These are phyloP conservation scores for Drosophila emarginata DNA, from an alignment of 2,888 invertebrate species.

Conservation along the genomic window DNA sequence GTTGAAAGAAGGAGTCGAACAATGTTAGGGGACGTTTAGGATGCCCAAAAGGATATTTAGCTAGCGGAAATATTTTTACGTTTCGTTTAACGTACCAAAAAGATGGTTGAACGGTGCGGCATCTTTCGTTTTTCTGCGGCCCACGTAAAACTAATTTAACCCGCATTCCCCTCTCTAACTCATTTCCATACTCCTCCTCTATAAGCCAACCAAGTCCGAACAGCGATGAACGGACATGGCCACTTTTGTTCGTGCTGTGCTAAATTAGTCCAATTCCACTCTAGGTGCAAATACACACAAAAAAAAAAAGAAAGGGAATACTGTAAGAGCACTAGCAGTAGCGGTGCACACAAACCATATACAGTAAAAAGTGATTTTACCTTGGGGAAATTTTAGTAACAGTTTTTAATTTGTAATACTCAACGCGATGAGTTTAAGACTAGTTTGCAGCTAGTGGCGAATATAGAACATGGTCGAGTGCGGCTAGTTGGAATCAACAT, in stretches of 20 bases:
- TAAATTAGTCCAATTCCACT: constrained; percentile 70
- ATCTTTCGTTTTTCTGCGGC: constrained; percentile 43
- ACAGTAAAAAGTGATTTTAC: constrained; percentile 70
- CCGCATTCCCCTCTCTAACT: constrained; percentile 55
- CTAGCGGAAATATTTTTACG: constrained; percentile 81
- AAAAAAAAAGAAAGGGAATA: constrained; percentile 19
- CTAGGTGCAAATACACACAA: constrained; percentile 24
- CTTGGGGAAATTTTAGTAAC: constrained; percentile 74
- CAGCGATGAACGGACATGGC: constrained; percentile 59
- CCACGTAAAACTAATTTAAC: constrained; percentile 77
- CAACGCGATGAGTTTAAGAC: constrained; percentile 60
- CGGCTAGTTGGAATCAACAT: background rate
- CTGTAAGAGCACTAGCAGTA: constrained; percentile 22
- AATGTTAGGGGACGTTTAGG: constrained; percentile 66
- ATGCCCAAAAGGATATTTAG: constrained; percentile 77
- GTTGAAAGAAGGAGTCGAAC: background rate
- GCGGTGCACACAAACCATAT: constrained; percentile 24
- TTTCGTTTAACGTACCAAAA: constrained; percentile 80
- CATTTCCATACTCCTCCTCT: background rate
- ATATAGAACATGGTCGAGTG: background rate
- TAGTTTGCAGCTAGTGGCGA: constrained; percentile 42
- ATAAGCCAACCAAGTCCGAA: constrained; percentile 6
- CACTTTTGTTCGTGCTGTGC: constrained; percentile 75
- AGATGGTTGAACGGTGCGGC: constrained; percentile 40
- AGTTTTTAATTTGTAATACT: constrained; percentile 75